Evolutionary conservation across 2,797 vertebrate genomes (phyloP), one percentile per base, ranked within the genome.

Genomic region (Nannoperca australis): DNA sequence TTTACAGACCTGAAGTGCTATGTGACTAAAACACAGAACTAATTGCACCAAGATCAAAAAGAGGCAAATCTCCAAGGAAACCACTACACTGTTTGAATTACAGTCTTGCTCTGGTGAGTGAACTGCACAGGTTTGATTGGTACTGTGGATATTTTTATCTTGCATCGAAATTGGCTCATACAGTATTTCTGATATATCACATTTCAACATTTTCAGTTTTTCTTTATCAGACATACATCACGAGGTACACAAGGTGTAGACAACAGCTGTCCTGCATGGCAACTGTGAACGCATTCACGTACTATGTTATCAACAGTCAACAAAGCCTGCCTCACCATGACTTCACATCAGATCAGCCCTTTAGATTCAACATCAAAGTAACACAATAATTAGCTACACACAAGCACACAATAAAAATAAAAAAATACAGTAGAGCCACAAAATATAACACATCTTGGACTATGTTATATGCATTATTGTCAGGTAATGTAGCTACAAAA

Each of bases 41-140:
- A 81, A 85, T 63, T 71, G 59, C 58, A 66, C 20, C 8, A 9
- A 60, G 56, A 78, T 76, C 44, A 79, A 77, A 45, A 84, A n/a
- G 40, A n/a, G 30, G 30, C 50, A 5, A 36, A 61, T 72, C 70
- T 76, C 47, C 14, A 51, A 64, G 50, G 22, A 63, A 27, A 44
- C 24, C 14, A 42, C 32, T 9, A 15, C 45, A 32, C 30, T 15
- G 47, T 75, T 68, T 14, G 18, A 60, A 66, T 53, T 75, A 27
- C 17, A 70, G 4, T 20, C n/a, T 45, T 0, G 1, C 22, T 44
- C 38, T 42, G 49, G 10, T 60, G 18, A 30, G 47, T 64, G 30
- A 4, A 72, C 34, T 47, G 44, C 50, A 66, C 5, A 60, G 32
- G 27, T 62, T 73, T 47, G 27, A 9, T n/a, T 44, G 24, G 11